Evolutionary conservation across 2,797 vertebrate species (phyloP).

Genomic region (Sebastes jordani): DNA sequence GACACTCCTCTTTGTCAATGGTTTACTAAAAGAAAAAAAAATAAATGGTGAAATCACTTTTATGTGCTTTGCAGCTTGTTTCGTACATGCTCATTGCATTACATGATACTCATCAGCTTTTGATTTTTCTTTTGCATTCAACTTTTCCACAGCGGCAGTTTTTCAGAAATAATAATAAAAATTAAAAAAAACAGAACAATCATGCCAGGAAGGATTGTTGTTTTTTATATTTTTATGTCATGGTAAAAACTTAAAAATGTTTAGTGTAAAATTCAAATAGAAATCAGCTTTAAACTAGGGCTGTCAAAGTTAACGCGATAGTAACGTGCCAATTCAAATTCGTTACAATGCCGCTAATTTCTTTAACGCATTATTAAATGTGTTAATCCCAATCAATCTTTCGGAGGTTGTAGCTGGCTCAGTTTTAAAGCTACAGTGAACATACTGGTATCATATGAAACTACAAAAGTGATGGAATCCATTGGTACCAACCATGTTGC

Average conservation of each 20-base stretch:
- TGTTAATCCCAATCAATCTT: no score
- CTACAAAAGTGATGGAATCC: no score
- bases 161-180: neutral
- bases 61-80: conserved; percentile 45
- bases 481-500: no score
- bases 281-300: no score
- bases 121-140: conserved; percentile 49
- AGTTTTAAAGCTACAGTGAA: no score
- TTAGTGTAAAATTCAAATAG: no score
- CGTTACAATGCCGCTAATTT: no score
- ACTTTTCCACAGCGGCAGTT: conserved; percentile 4
- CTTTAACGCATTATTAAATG: no score
- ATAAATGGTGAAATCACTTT: neutral
- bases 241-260: conserved; percentile 19
- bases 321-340: no score
- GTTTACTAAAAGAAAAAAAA: neutral
- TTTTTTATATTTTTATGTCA: conserved; percentile 42
- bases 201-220: conserved; percentile 65
- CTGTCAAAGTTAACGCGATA: no score
- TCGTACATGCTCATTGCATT: conserved; percentile 56
- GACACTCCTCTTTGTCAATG: neutral
- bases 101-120: conserved; percentile 65
- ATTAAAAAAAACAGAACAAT: neutral
- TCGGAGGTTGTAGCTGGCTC: no score
- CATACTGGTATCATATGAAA: no score